phyloP scores from a whole-genome alignment of 2,888 invertebrate genomes.

The Strigamia transsilvanica region DNA sequence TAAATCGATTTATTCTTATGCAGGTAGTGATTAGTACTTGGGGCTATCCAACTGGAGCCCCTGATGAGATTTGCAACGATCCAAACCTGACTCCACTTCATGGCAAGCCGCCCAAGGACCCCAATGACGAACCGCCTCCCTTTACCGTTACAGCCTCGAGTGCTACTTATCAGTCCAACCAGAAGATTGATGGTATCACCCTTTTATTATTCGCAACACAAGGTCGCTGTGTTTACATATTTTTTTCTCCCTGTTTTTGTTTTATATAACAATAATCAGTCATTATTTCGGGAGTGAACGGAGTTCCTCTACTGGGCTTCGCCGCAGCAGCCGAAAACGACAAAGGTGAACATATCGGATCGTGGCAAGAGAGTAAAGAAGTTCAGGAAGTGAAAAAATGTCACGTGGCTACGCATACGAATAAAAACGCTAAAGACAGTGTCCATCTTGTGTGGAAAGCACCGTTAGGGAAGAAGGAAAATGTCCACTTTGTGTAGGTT shows the following conservation, averaged over 20 bases:
- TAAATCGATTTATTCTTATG: not conserved
- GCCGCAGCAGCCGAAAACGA: slow-evolving; percentile 48
- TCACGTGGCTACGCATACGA: slow-evolving; percentile 41
- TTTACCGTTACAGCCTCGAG: slow-evolving; percentile 20
- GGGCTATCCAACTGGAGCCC: slow-evolving; percentile 51
- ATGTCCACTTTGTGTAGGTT: slow-evolving; percentile 24
- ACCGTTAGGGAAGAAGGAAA: not conserved
- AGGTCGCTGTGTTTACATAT: not conserved
- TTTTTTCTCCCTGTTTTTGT: not conserved
- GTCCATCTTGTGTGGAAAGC: slow-evolving; percentile 49
- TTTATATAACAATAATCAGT: slow-evolving; percentile 3
- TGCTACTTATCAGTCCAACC: slow-evolving; percentile 15
- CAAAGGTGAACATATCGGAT: slow-evolving; percentile 46
- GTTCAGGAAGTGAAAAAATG: slow-evolving; percentile 32
- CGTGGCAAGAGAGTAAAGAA: slow-evolving; percentile 16
- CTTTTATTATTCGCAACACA: not conserved
- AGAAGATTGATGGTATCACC: slow-evolving; percentile 28
- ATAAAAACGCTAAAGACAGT: not conserved
- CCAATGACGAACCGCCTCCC: slow-evolving; percentile 5
- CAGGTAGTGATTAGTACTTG: not conserved
- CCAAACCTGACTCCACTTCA: slow-evolving; percentile 43
- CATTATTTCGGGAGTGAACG: not conserved
- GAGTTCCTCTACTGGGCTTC: slow-evolving; percentile 20
- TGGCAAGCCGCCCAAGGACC: slow-evolving; percentile 33
- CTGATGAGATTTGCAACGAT: slow-evolving; percentile 37